Evolutionary conservation across 2,797 vertebrate genomes (phyloP), one percentile per base, ranked within the genome.

Genomic region (Vireo griseus): DNA sequence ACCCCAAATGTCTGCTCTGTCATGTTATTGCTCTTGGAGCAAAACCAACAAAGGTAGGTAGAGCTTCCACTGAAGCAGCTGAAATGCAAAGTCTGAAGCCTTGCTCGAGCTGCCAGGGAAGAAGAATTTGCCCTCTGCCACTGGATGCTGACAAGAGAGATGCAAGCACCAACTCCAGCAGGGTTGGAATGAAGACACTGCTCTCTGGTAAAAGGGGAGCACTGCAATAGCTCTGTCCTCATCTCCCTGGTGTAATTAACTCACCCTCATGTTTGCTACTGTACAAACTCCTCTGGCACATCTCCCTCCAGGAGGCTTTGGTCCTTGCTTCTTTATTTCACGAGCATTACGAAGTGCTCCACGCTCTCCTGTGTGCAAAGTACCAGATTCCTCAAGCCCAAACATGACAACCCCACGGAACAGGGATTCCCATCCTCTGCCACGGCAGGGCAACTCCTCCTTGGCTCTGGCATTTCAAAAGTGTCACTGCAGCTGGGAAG

Each of bases 361-460:
- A 4, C 65, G 42, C 61, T 88, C 85, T 61, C 42, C 50, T 28
- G 25, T 54, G 82, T 90, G 90, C 29, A 91, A 90, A 79, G 95
- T 24, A 67, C 37, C 47, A 82, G 28, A 14, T 13, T 45, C 42
- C 50, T 92, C 52, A 86, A 55, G 26, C 45, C 37, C 37, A 18
- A 67, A 22, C 2, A 3, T 31, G 52, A 59, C 15, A 65, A 13
- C 10, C 47, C 14, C 26, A 31, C 9, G 25, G 31, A 40, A 19
- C 0, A 2, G 24, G 25, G 45, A 26, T 59, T 67, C 40, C 44
- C 1, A 0, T 0, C 45, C n/a, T 57, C 50, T 71, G 11, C 52
- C 40, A 10, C 9, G 6, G 13, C 14, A 24, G 18, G 16, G 16
- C 61, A 81, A 28, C 42, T 81, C 47, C 37, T 88, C 47, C 42